Conservation (phyloP, 2,797 vertebrate species). For the Melanotaenia trifasciata region DNA sequence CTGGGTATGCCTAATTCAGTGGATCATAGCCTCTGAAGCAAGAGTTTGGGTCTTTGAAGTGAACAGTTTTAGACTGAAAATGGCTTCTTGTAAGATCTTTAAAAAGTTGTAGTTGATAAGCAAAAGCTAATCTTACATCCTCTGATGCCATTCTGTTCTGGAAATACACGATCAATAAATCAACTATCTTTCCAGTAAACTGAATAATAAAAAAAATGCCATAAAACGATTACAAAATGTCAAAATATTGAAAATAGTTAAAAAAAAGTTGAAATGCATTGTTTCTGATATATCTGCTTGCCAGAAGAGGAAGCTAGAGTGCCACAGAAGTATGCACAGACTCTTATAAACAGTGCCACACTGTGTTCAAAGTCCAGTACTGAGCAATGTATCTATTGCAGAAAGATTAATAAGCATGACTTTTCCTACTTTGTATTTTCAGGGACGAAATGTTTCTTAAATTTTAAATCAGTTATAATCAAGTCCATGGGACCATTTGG, state of each 20-base stretch:
- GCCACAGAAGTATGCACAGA: constrained; percentile 32
- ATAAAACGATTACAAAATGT: background rate
- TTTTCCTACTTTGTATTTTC: background rate
- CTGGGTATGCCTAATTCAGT: background rate
- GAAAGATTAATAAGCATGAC: background rate
- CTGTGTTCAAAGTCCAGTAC: background rate
- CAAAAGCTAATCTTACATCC: too few relatives aligned
- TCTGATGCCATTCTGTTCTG: too few relatives aligned
- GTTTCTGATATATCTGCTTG: constrained; percentile 15
- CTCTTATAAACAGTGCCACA: constrained; percentile 23
- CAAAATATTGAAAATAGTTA: background rate
- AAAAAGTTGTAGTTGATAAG: too few relatives aligned
- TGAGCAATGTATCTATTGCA: background rate
- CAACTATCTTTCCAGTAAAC: background rate
- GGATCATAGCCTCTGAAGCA: background rate
- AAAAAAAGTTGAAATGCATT: too few relatives aligned
- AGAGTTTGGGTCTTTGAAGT: background rate
- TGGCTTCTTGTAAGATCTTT: background rate
- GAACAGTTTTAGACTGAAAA: background rate
- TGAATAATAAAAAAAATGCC: background rate
- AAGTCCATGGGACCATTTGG: background rate
- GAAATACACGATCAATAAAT: background rate
- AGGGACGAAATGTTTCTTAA: background rate
- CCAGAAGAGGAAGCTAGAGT: constrained; percentile 82
- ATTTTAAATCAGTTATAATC: background rate